phyloP scores from a whole-genome alignment of 2,888 invertebrate species.

The Agrilus mali region DNA sequence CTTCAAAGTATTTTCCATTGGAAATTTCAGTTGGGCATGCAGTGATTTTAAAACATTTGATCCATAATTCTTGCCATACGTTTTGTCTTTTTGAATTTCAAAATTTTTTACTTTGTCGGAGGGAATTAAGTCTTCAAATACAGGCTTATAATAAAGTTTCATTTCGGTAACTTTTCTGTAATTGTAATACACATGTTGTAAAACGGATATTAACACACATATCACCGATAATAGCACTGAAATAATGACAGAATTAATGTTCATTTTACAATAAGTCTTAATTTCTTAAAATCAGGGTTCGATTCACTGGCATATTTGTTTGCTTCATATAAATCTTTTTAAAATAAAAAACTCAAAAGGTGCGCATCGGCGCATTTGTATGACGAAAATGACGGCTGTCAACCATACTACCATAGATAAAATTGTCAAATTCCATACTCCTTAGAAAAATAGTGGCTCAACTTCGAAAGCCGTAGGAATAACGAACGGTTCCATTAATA shows the following conservation, averaged over 20 bases:
- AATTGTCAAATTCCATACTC: no score
- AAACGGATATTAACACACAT: conserved; percentile 28
- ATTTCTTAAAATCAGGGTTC: no score
- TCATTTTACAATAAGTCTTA: conserved; percentile 7
- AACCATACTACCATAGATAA: no score
- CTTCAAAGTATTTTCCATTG: conserved; percentile 5
- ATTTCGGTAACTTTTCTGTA: conserved; percentile 20
- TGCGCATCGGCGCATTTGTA: no score
- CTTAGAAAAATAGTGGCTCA: no score
- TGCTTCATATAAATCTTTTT: no score
- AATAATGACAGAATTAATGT: conserved; percentile 19
- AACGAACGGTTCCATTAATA: no score
- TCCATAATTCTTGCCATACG: conserved; percentile 13
- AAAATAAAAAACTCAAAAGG: no score
- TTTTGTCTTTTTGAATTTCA: conserved; percentile 14
- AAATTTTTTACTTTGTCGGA: conserved; percentile 20
- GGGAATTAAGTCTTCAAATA: conserved; percentile 31
- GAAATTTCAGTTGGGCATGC: conserved; percentile 22
- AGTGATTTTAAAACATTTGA: conserved; percentile 23
- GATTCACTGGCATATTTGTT: no score
- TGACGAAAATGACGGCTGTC: no score
- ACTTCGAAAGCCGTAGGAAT: no score
- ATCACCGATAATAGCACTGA: conserved; percentile 29
- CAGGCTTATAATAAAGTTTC: conserved; percentile 21
- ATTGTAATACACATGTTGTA: conserved; percentile 29